A percentile compares a stretch with the other conserved stretches of the same genome.
Conservation (phyloP, 2,888 invertebrate species). For the Bruchidius siliquastri region DNA sequence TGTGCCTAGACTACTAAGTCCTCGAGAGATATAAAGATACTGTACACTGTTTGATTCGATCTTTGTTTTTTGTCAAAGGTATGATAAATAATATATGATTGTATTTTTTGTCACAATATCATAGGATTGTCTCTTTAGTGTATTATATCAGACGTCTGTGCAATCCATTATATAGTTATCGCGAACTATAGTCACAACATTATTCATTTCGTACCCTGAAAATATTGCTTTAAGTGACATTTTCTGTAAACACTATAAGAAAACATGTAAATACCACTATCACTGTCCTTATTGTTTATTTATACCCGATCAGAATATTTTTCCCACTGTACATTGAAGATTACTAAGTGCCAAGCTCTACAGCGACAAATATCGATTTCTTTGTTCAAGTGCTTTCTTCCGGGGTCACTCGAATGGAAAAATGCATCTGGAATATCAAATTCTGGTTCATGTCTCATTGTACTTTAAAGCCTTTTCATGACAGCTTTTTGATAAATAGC, state of each 20-base stretch:
- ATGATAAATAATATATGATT: neutral
- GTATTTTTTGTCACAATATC: neutral
- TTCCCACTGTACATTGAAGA: neutral
- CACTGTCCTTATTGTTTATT: neutral
- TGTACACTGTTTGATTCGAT: neutral
- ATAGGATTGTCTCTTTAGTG: neutral
- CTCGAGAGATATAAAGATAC: neutral
- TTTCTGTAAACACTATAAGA: neutral
- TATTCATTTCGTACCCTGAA: neutral
- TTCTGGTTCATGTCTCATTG: neutral
- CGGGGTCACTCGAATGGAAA: neutral
- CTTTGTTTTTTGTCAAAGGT: neutral
- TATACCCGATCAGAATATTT: neutral
- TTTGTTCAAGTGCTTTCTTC: neutral
- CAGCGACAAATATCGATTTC: neutral
- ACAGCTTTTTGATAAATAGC: neutral
- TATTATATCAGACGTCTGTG: neutral
- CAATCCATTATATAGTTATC: neutral
- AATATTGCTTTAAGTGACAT: neutral
- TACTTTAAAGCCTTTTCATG: neutral
- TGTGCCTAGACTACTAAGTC: neutral
- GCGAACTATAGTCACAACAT: no score
- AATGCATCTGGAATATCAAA: neutral
- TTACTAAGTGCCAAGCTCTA: conserved; percentile 6
- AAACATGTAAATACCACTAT: neutral